phyloP scores from a whole-genome alignment of 2,113 vertebrate species.

The Pluvianellus socialis region DNA sequence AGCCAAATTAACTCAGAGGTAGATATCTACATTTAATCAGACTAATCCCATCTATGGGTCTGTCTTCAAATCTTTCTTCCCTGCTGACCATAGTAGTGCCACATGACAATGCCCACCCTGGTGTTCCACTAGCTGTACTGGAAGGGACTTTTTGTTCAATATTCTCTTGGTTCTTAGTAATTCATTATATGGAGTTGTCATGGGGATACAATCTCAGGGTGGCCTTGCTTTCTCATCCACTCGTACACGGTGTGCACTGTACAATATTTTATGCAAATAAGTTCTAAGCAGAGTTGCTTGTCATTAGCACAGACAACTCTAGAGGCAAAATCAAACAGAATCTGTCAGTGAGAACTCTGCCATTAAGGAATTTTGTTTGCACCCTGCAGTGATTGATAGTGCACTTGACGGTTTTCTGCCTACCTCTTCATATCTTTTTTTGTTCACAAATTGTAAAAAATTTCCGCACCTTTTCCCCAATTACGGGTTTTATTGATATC shows the following conservation, averaged over 20 bases:
- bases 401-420: background rate
- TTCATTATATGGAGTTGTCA: constrained; percentile 3
- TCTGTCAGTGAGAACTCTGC: constrained; percentile 14
- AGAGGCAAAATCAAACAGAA: constrained; percentile 39
- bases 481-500: background rate
- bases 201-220: constrained; percentile 19
- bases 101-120: background rate
- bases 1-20: background rate
- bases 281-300: background rate
- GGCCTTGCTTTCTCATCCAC: background rate
- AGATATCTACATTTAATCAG: background rate
- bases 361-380: constrained; percentile 34
- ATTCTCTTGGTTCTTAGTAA: background rate
- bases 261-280: constrained; percentile 34
- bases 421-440: background rate
- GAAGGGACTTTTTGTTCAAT: background rate
- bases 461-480: background rate
- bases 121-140: background rate
- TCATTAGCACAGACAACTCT: constrained; percentile 17
- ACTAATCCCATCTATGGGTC: background rate
- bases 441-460: background rate
- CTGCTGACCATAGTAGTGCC: background rate
- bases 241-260: background rate
- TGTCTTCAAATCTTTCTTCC: background rate
- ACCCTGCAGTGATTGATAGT: constrained; percentile 30